Evolutionary conservation across 53 echinoderm and acorn worm genomes (phyloP).

Genomic region (Luidia sarsii): DNA sequence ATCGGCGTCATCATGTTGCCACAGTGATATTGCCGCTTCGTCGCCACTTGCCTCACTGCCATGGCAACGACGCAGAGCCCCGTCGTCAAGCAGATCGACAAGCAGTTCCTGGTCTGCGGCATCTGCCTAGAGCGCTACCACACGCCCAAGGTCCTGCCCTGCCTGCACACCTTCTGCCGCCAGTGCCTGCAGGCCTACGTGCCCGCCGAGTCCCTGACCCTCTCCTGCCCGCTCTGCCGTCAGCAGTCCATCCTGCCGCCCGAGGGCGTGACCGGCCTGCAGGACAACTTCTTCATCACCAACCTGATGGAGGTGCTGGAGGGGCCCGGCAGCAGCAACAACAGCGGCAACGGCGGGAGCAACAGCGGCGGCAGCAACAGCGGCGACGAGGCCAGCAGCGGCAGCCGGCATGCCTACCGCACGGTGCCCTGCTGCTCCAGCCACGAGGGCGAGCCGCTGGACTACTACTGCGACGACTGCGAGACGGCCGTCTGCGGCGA

Average conservation of each 20-base stretch:
- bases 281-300: slow-evolving; percentile 97
- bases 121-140: slow-evolving; percentile 98
- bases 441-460: slow-evolving; percentile 84
- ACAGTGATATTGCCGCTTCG: slow-evolving; percentile 27
- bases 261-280: slow-evolving; percentile 91
- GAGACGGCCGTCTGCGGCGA: slow-evolving; percentile 95
- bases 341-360: slow-evolving; percentile 31
- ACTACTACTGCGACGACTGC: slow-evolving; percentile 93
- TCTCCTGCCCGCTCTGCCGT: slow-evolving; percentile 93
- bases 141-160: slow-evolving; percentile 93
- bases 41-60: slow-evolving; percentile 42
- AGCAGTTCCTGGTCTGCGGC: slow-evolving; percentile 96
- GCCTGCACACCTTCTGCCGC: slow-evolving; percentile 99
- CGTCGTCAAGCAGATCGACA: slow-evolving; percentile 99
- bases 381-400: slow-evolving; percentile 29
- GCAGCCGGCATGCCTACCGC: slow-evolving; percentile 44
- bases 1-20: slow-evolving; percentile 48
- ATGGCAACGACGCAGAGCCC: slow-evolving; percentile 96
- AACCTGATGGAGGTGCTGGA: slow-evolving; percentile 99
- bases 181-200: slow-evolving; percentile 97
- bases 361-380: slow-evolving; percentile 53
- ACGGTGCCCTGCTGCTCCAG: slow-evolving; percentile 79
- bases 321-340: slow-evolving; percentile 64
- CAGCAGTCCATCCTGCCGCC: slow-evolving; percentile 93
- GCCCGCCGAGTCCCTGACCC: slow-evolving; percentile 86